Evolutionary conservation across 1,140 invertebrate genomes (phyloP).

Genomic region (Penaeus indicus): DNA sequence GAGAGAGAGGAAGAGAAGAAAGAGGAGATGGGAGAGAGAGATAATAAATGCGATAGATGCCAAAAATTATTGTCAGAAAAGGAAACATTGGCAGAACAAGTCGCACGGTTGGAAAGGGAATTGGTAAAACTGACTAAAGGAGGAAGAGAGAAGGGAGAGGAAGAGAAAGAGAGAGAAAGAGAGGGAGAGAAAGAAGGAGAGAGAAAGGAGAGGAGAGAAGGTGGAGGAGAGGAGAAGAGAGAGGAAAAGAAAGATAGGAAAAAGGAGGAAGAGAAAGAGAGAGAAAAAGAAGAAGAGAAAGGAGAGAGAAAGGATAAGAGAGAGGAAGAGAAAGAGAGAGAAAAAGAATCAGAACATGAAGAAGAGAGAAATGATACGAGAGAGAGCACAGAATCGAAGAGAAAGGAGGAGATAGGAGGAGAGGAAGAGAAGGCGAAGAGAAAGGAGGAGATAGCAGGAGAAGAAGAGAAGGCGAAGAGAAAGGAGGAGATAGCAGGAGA

Average conservation of each 20-base stretch:
- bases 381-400: too few relatives aligned
- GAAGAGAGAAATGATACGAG: slow-evolving; percentile 1
- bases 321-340: slow-evolving; percentile 13
- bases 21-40: too few relatives aligned
- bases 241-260: too few relatives aligned
- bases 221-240: too few relatives aligned
- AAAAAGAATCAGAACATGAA: background rate
- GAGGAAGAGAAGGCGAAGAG: background rate
- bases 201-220: background rate
- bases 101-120: too few relatives aligned
- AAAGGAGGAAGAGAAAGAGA: too few relatives aligned
- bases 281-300: background rate
- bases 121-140: too few relatives aligned
- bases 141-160: background rate
- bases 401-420: background rate
- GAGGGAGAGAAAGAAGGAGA: background rate
- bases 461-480: background rate
- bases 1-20: too few relatives aligned
- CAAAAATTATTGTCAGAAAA: too few relatives aligned
- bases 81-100: too few relatives aligned
- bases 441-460: background rate
- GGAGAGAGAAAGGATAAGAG: background rate
- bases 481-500: too few relatives aligned
- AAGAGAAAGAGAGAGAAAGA: slow-evolving; percentile 17
- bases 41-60: too few relatives aligned